Conservation (phyloP, 1,140 invertebrate genomes). For the Babylonia areolata region DNA sequence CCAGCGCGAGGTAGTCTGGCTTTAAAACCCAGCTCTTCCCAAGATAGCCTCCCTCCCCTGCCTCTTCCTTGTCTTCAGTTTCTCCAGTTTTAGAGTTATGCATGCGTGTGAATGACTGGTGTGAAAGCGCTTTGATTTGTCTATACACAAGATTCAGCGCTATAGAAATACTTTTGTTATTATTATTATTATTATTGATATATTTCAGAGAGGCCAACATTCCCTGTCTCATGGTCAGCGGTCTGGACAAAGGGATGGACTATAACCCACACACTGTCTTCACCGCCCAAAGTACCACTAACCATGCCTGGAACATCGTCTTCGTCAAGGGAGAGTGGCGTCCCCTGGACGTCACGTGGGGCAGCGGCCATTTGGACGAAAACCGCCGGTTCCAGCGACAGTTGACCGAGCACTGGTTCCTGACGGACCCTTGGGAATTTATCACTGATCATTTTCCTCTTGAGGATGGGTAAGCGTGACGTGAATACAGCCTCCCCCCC, state of each 20-base stretch:
- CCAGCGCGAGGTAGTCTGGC: too few relatives aligned
- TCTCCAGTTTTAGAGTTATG: too few relatives aligned
- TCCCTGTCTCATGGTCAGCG: conserved; percentile 98
- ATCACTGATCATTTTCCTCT: conserved; percentile 78
- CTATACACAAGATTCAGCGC: too few relatives aligned
- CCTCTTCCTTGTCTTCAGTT: too few relatives aligned
- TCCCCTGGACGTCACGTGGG: conserved; percentile 75
- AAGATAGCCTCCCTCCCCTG: too few relatives aligned
- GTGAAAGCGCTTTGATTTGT: too few relatives aligned
- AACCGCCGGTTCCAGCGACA: conserved; percentile 48
- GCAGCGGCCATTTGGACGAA: conserved; percentile 66
- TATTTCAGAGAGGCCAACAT: conserved; percentile 83
- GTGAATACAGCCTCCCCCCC: too few relatives aligned
- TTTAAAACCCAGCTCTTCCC: too few relatives aligned
- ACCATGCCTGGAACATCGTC: conserved; percentile 67
- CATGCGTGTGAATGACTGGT: too few relatives aligned
- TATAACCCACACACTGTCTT: conserved; percentile 96
- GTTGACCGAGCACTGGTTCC: conserved; percentile 74
- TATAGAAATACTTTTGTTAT: too few relatives aligned
- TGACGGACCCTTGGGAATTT: conserved; percentile 78
- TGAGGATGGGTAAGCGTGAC: conserved; percentile 32
- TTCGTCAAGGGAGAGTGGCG: conserved; percentile 63
- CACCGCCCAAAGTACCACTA: conserved; percentile 90
- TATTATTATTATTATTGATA: too few relatives aligned
- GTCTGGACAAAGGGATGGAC: conserved; percentile 97